Conservation (phyloP, 2,113 vertebrate genomes). For the Mormoops blainvillei region DNA sequence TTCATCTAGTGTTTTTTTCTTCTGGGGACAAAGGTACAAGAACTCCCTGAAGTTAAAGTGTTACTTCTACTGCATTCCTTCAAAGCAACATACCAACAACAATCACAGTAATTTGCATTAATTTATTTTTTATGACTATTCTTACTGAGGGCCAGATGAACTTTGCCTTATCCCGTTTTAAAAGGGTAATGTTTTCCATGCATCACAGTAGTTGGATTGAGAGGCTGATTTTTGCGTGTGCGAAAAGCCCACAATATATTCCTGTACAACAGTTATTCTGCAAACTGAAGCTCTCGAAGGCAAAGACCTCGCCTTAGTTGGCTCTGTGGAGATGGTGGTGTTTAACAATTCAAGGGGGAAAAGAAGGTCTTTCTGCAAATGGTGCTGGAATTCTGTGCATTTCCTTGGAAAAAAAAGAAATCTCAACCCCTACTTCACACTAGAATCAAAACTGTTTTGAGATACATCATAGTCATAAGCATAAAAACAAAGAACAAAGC, state of each 20-base stretch:
- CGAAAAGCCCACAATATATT: not conserved
- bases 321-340: not conserved
- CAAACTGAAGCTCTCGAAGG: not conserved
- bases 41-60: constrained; percentile 45
- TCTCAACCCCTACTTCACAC: not conserved
- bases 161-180: not conserved
- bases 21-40: constrained; percentile 35
- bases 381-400: not conserved
- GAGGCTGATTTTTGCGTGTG: not conserved
- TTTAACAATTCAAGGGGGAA: not conserved
- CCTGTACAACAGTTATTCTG: not conserved
- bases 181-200: not conserved
- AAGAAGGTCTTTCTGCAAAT: not conserved
- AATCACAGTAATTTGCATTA: not conserved
- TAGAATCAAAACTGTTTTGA: not conserved
- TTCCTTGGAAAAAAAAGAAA: not conserved
- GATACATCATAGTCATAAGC: not conserved
- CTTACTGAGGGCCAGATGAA: not conserved
- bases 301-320: not conserved
- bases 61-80: constrained; percentile 48
- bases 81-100: not conserved
- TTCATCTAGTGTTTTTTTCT: not conserved
- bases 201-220: not conserved
- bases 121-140: constrained; percentile 10
- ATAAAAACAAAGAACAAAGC: not conserved